Evolutionary conservation across 2,113 vertebrate species (phyloP).

Genomic region (Ivindomyrus marchei): DNA sequence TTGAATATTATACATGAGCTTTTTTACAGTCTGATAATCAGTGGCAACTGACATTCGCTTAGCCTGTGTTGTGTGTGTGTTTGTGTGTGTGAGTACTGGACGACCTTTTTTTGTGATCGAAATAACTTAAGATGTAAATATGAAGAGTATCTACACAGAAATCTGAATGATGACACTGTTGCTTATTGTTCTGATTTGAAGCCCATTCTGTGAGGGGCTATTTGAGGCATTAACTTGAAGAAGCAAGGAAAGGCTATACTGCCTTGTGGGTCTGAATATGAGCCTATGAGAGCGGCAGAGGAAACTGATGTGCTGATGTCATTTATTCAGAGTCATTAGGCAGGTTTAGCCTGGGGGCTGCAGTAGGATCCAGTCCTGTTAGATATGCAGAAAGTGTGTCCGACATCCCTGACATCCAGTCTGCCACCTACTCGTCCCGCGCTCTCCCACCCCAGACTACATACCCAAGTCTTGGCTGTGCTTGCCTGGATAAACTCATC

Average conservation of each 20-base stretch:
- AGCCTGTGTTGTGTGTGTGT: background rate
- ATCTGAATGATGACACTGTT: background rate
- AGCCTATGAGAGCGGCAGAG: background rate
- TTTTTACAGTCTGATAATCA: background rate
- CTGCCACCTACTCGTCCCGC: background rate
- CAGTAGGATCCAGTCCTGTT: constrained; percentile 5
- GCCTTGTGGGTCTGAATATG: background rate
- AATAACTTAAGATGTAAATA: too few species aligned
- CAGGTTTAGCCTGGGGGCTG: background rate
- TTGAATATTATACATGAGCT: background rate
- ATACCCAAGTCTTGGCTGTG: background rate
- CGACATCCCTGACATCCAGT: background rate
- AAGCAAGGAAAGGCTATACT: background rate
- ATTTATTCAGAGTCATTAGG: constrained; percentile 6
- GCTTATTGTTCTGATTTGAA: background rate
- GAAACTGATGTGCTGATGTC: background rate
- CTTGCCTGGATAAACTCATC: constrained; percentile 9
- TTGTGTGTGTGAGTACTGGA: background rate
- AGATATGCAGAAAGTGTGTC: background rate
- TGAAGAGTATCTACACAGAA: background rate
- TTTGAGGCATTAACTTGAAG: background rate
- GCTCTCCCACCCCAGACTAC: background rate
- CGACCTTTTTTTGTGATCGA: background rate
- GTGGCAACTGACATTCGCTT: background rate
- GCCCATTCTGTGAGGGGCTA: background rate